Evolutionary conservation across 1,140 invertebrate genomes (phyloP).

Genomic region (Drosophila orena): DNA sequence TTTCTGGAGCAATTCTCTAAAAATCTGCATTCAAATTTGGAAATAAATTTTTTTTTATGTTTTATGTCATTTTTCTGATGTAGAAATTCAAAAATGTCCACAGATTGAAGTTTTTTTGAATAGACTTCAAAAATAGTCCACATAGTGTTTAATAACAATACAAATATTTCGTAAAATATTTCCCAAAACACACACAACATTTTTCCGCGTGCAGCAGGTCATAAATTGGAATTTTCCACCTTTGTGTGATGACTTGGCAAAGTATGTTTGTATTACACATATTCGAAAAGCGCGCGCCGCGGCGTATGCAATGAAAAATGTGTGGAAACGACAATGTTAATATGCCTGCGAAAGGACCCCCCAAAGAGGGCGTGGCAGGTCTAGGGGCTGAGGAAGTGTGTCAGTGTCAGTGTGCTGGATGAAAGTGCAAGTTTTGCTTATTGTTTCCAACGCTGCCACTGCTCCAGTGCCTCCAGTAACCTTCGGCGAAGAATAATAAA

Average conservation of each 20-base stretch:
- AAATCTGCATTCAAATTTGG: too few relatives aligned
- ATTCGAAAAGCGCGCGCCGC: slow-evolving; percentile 50
- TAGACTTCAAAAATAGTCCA: too few relatives aligned
- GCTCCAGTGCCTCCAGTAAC: slow-evolving; percentile 39
- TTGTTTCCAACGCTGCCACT: slow-evolving; percentile 45
- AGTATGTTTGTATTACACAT: slow-evolving; percentile 20
- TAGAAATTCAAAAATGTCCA: too few relatives aligned
- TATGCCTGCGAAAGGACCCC: slow-evolving; percentile 58
- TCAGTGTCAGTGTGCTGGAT: slow-evolving; percentile 38
- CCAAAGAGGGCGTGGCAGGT: slow-evolving; percentile 15
- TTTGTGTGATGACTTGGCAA: slow-evolving; percentile 41
- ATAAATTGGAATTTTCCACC: slow-evolving; percentile 67
- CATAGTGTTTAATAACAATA: too few relatives aligned
- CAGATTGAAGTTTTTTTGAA: too few relatives aligned
- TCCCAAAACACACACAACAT: background rate
- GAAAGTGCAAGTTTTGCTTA: slow-evolving; percentile 77
- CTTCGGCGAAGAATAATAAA: slow-evolving; percentile 75
- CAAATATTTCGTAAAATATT: background rate
- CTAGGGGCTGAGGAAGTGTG: slow-evolving; percentile 20
- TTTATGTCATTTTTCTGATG: too few relatives aligned
- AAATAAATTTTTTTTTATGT: too few relatives aligned
- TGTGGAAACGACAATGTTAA: slow-evolving; percentile 62
- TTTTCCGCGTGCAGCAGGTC: slow-evolving; percentile 49
- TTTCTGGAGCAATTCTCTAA: too few relatives aligned
- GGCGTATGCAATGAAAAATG: slow-evolving; percentile 75